Percentiles rank a stretch among this genome's conserved stretches.
Evolutionary conservation across 2,113 vertebrate genomes (phyloP).

Genomic region (Dipodomys merriami): DNA sequence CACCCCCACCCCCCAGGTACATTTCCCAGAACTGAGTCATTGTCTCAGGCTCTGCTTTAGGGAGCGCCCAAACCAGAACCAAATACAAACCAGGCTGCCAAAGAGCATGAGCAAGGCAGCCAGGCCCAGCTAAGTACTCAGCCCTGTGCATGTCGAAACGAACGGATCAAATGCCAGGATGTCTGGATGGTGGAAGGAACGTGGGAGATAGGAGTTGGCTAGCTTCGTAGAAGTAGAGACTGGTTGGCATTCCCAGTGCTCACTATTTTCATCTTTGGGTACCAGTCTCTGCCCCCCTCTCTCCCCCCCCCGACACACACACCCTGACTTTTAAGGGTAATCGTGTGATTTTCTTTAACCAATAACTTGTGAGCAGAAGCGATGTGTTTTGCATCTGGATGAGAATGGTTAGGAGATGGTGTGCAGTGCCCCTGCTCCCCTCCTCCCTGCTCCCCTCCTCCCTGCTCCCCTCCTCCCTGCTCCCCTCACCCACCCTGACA

Average conservation of each 20-base stretch:
- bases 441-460: too few relatives aligned
- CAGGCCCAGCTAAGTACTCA: neutral
- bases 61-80: neutral
- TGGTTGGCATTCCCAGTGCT: neutral
- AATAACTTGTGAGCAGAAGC: neutral
- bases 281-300: too few relatives aligned
- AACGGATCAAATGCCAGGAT: too few relatives aligned
- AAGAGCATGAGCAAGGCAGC: accelerated
- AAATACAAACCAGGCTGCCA: neutral
- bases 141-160: accelerated
- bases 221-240: neutral
- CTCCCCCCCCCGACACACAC: too few relatives aligned
- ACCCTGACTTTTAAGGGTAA: neutral
- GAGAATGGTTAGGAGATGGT: neutral
- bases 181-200: neutral
- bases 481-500: neutral
- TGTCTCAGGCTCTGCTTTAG: neutral
- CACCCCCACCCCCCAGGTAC: neutral
- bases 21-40: neutral
- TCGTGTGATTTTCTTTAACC: neutral
- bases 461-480: too few relatives aligned
- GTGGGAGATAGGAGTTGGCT: neutral
- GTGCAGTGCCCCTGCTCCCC: too few relatives aligned
- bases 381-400: neutral
- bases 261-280: neutral